Evolutionary conservation across 2,888 invertebrate genomes (phyloP), one percentile per base, ranked within the genome.

Genomic region (Cremastobaeus sp.): DNA sequence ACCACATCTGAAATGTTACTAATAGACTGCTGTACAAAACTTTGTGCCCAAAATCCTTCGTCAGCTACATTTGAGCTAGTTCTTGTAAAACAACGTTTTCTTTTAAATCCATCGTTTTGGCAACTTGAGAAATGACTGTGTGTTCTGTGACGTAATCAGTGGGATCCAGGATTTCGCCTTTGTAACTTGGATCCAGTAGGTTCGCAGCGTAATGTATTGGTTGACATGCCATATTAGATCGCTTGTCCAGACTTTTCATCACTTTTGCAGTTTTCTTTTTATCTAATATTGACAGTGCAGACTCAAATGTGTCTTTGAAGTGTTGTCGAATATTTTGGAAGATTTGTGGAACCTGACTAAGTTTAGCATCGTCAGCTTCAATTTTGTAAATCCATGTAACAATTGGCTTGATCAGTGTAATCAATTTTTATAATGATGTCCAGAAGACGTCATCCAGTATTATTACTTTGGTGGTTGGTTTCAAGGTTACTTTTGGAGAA

Each of bases 141-240:
- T 15, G 14, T 14, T 4, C 39, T 14, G 2, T 11, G 14, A 39
- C 17, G 4, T 12, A 39, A 6, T 39, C 15, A 11, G 3, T 15
- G 17, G 39, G 15, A 8, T 3, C 15, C 15, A 39, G 17, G 3
- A 15, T 28, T 39, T 39, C 9, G 9, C 55, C 60, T 39, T 65
- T 59, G 8, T 45, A 48, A 11, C 43, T 37, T 17, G 69, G 57
- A 60, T 72, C 50, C 17, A 74, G 28, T 48, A 74, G 54, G 34
- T 68, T 74, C 14, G 72, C 72, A n/a, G 65, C 74, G 28, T 35
- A 74, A 55, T 76, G 74, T 6, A 74, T 47, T 18, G 65, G 50
- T 8, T 18, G 43, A 12, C 69, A 25, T 21, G 57, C 48, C 52
- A 65, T 65, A 11, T 43, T 47, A 28, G 37, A 12, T 5, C 69